Conservation (phyloP, 2,113 vertebrate species). For the Corydoras maculifer region DNA sequence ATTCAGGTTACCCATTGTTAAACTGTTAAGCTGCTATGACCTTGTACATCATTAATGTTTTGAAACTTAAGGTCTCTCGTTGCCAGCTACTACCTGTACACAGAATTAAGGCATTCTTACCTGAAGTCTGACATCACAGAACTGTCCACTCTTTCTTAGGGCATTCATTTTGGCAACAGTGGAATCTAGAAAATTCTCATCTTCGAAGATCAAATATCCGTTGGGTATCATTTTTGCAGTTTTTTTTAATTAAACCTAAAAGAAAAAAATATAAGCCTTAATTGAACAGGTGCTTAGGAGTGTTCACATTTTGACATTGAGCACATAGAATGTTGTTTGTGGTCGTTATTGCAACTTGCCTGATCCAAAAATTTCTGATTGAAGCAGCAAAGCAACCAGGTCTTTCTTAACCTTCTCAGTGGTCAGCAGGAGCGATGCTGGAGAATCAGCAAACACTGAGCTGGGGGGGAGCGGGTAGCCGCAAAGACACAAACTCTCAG, state of each 20-base stretch:
- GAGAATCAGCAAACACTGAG: conserved; percentile 44
- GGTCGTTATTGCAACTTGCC: conserved; percentile 60
- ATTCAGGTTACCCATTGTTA: too few relatives aligned
- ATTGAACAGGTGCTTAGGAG: neutral
- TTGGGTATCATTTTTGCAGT: conserved; percentile 88
- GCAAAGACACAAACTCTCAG: conserved; percentile 83
- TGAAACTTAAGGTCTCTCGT: too few relatives aligned
- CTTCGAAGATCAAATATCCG: conserved; percentile 96
- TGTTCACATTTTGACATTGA: neutral
- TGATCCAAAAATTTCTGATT: conserved; percentile 55
- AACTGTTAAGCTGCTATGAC: too few relatives aligned
- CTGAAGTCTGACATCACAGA: conserved; percentile 97
- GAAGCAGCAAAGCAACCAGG: conserved; percentile 42
- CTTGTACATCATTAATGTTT: too few relatives aligned
- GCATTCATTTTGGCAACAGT: conserved; percentile 98
- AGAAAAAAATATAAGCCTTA: conserved; percentile 3
- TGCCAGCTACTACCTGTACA: neutral
- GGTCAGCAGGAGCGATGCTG: conserved; percentile 64
- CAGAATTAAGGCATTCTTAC: neutral
- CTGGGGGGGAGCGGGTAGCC: conserved; percentile 60
- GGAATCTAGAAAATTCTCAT: conserved; percentile 94
- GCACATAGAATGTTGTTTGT: neutral
- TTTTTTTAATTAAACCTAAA: conserved; percentile 41
- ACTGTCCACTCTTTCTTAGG: conserved; percentile 95
- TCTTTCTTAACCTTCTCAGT: conserved; percentile 55